A percentile compares a stretch with the other conserved stretches of the same genome.
Evolutionary conservation across 2,888 invertebrate species (phyloP).

Genomic region (Epinotia bilunana): DNA sequence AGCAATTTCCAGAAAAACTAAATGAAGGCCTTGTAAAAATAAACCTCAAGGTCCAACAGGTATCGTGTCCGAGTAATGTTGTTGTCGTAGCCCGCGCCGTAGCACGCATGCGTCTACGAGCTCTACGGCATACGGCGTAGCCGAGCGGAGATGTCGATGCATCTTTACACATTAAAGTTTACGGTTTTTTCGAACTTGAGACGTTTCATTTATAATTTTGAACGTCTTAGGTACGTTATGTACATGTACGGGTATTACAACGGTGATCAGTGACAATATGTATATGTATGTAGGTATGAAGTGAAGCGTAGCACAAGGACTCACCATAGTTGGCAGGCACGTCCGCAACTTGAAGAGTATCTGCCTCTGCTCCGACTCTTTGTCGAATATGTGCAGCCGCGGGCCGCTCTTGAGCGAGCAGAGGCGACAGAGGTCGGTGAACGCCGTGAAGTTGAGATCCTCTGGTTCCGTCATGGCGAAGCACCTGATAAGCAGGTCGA

Average conservation of each 20-base stretch:
- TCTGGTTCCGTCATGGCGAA: slow-evolving; percentile 87
- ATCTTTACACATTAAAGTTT: slow-evolving; percentile 33
- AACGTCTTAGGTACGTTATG: background rate
- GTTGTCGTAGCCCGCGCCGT: slow-evolving; percentile 62
- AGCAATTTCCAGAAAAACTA: background rate
- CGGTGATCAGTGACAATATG: slow-evolving; percentile 25
- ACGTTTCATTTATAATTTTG: background rate
- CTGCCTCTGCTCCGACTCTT: slow-evolving; percentile 89
- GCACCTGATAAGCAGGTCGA: slow-evolving; percentile 85
- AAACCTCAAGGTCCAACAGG: slow-evolving; percentile 61
- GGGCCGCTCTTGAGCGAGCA: slow-evolving; percentile 88
- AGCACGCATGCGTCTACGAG: slow-evolving; percentile 80
- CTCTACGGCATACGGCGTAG: slow-evolving; percentile 58
- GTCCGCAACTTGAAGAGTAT: slow-evolving; percentile 88
- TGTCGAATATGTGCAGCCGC: slow-evolving; percentile 88
- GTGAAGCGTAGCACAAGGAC: slow-evolving; percentile 57
- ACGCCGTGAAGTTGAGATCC: slow-evolving; percentile 88
- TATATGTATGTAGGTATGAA: background rate
- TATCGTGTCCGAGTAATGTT: slow-evolving; percentile 60
- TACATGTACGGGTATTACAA: background rate
- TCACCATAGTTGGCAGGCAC: slow-evolving; percentile 88
- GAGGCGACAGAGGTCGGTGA: slow-evolving; percentile 88
- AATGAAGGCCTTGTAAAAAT: slow-evolving; percentile 29
- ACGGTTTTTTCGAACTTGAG: slow-evolving; percentile 13
- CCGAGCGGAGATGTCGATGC: slow-evolving; percentile 39